Percentiles rank a stretch among this genome's conserved stretches.
Evolutionary conservation across 1,140 invertebrate species (phyloP).

Genomic region (Phenacoccus solenopsis): DNA sequence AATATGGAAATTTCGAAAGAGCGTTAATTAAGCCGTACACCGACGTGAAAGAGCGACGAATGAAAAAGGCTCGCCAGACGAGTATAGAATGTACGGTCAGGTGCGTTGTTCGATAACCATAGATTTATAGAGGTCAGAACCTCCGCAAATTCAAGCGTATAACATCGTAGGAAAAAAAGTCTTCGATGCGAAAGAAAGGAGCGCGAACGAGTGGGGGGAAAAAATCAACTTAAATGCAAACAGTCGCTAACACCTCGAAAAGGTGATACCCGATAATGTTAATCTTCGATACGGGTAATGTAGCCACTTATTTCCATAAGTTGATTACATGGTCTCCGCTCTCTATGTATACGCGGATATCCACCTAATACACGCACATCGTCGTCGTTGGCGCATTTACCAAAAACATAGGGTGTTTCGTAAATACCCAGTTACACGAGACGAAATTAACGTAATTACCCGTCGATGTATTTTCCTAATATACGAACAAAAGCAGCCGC

Average conservation of each 20-base stretch:
- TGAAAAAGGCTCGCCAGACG: not conserved
- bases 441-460: not conserved
- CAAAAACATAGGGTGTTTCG: not conserved
- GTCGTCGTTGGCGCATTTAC: not conserved
- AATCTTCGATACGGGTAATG: not conserved
- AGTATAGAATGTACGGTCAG: not conserved
- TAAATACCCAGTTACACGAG: not conserved
- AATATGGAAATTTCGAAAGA: no score
- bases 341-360: no score
- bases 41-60: not conserved
- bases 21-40: not conserved
- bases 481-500: not conserved
- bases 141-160: not conserved
- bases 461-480: not conserved
- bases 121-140: constrained; percentile 1
- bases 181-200: not conserved
- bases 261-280: not conserved
- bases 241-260: constrained; percentile 1
- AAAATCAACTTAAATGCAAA: not conserved
- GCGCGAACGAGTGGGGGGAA: not conserved
- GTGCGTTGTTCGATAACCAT: not conserved
- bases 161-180: not conserved
- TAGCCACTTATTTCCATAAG: constrained; percentile 1
- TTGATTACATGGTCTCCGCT: not conserved
- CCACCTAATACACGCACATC: not conserved